Evolutionary conservation across 1,140 invertebrate genomes (phyloP), one percentile per base, ranked within the genome.

Genomic region (Neodiprion lecontei): DNA sequence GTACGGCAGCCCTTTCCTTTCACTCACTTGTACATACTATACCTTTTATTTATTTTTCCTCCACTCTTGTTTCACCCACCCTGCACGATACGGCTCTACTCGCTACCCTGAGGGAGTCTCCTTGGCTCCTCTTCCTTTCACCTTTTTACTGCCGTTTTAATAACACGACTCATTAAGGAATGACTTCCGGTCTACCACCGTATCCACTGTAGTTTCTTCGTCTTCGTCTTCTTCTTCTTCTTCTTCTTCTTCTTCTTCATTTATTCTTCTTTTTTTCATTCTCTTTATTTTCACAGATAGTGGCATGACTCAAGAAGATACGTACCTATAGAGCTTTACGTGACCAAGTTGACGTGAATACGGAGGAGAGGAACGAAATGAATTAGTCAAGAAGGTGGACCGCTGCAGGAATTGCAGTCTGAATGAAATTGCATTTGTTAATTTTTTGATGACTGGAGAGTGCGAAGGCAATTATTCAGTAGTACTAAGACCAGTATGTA

Each of bases 141-240:
- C 53, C 53, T 8, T 61, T 61, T 61, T 61, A 5, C 53, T 61
- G n/a, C 53, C 9, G 53, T 61, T 61, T 61, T 61, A 61, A 61
- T 61, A 61, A 61, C 53, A 61, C 53, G 8, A 61, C 53, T 61
- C 53, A 61, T 61, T 61, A 61, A 61, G 53, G 53, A 61, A 61
- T 61, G 53, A 61, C 53, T 61, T 61, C 53, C 53, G 53, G 53
- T 7, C 53, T 40, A 40, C 28, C 28, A 40, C 28, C 28, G 28
- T 40, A 40, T 40, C 28, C 28, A 40, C 28, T 40, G 28, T 5
- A 40, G 28, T 0, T 40, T 40, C 28, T 17, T 61, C 53, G 2
- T 61, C 53, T 40, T 40, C 28, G 1, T 40, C 28, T 40, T 40
- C 28, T 8, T 61, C 53, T 17, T 61, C 53, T n/a, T 61, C 53